Conservation (phyloP, 37 sponge, comb jelly and placozoan species). For the Ianthella basta region DNA sequence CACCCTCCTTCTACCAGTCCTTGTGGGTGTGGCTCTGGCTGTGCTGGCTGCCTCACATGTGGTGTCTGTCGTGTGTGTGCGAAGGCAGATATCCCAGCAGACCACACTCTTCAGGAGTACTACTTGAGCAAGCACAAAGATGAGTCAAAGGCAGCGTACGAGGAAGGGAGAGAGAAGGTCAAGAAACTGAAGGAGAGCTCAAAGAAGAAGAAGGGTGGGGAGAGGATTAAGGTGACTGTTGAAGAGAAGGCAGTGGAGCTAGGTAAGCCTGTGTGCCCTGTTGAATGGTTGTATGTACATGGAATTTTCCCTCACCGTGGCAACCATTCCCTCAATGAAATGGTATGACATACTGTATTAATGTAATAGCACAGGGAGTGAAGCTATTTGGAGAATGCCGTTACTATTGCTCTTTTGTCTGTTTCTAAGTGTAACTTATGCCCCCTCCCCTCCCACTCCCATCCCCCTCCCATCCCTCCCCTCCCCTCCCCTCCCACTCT, state of each 20-base stretch:
- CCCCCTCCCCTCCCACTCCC: too few species aligned
- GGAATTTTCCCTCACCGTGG: too few species aligned
- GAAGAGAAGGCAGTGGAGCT: slow-evolving; percentile 28
- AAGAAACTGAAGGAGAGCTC: background rate
- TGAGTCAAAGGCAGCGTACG: background rate
- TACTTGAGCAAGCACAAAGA: background rate
- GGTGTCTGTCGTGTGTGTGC: slow-evolving; percentile 22
- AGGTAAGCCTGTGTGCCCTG: background rate
- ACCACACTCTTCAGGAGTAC: slow-evolving; percentile 26
- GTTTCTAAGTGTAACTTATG: too few species aligned
- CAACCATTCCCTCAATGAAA: too few species aligned
- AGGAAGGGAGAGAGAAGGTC: background rate
- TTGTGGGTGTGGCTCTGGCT: slow-evolving; percentile 36
- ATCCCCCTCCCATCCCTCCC: too few species aligned
- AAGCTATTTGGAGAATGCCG: too few species aligned
- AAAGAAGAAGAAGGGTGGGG: slow-evolving; percentile 17
- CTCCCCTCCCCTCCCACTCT: too few species aligned
- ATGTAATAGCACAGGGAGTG: too few species aligned
- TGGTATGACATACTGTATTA: too few species aligned
- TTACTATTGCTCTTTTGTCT: too few species aligned
- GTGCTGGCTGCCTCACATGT: slow-evolving; percentile 28
- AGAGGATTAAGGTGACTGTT: background rate
- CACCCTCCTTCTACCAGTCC: background rate
- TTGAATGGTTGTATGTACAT: too few species aligned
- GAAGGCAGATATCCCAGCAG: background rate